phyloP scores from a whole-genome alignment of 2,113 vertebrate species.

The Origma solitaria region DNA sequence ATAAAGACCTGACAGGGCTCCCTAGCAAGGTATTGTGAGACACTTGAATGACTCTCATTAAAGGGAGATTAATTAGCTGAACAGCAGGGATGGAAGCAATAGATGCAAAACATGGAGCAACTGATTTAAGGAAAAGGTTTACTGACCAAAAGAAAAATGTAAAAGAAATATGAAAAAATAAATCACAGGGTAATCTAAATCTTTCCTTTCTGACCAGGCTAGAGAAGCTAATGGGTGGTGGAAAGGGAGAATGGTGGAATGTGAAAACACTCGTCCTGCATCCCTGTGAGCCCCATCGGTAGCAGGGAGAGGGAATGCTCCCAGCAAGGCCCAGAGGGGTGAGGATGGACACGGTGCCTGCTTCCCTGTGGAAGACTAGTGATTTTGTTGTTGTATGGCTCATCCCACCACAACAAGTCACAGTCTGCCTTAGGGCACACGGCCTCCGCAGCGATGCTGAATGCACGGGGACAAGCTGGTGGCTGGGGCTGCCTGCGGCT shows the following conservation, averaged over 20 bases:
- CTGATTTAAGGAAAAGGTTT: background rate
- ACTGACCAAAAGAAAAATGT: background rate
- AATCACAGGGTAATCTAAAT: background rate
- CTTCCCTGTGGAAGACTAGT: constrained; percentile 83
- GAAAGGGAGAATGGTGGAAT: fast-evolving
- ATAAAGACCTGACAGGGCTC: background rate
- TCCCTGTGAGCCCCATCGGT: fast-evolving
- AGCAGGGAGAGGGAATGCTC: background rate
- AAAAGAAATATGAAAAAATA: background rate
- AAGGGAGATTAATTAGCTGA: constrained; percentile 15
- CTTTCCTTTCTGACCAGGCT: background rate
- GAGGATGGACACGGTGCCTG: background rate
- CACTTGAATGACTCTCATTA: background rate
- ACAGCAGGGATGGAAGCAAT: background rate
- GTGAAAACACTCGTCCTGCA: background rate
- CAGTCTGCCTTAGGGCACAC: constrained; percentile 76
- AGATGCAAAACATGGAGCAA: background rate
- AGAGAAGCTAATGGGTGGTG: background rate
- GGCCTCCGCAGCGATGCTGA: background rate
- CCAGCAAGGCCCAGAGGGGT: fast-evolving
- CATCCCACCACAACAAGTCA: constrained; percentile 79
- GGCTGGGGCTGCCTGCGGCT: background rate
- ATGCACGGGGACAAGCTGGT: background rate
- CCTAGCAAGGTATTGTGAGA: background rate
- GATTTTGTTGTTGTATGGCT: constrained; percentile 84